These are phyloP conservation scores for Aspiorhynchus laticeps DNA, from an alignment of 2,113 vertebrate genomes.

Conservation along the genomic window DNA sequence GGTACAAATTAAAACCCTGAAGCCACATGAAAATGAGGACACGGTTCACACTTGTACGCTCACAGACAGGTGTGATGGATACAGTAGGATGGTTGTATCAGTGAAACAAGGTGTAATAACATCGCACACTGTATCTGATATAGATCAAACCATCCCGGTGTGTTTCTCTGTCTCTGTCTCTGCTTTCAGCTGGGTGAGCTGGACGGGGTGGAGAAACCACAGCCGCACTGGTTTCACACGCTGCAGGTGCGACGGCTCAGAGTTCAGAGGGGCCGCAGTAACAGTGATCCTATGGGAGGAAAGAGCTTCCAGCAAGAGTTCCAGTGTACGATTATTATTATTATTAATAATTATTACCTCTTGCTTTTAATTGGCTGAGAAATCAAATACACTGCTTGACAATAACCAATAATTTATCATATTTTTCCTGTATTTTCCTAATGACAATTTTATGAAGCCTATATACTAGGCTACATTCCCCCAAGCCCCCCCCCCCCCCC, in stretches of 20 bases:
- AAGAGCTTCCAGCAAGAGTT: conserved; percentile 66
- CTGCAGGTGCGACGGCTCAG: conserved; percentile 69
- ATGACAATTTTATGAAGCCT: no score
- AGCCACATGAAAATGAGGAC: neutral
- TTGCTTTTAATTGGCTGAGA: no score
- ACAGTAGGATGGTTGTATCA: neutral
- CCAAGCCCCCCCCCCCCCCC: no score
- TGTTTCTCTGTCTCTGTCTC: conserved; percentile 4
- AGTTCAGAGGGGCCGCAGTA: conserved; percentile 75
- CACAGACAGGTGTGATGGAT: neutral
- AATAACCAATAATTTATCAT: no score
- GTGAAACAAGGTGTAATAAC: conserved; percentile 5
- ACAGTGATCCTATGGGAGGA: conserved; percentile 79
- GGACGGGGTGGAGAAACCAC: conserved; percentile 64
- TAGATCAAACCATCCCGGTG: neutral
- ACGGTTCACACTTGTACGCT: neutral
- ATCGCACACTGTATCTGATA: neutral
- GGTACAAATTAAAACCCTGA: neutral
- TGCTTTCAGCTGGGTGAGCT: conserved; percentile 68
- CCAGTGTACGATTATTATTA: no score
- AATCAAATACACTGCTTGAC: no score
- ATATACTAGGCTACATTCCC: no score
- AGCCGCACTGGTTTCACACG: conserved; percentile 74
- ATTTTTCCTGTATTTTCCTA: no score
- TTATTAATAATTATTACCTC: no score